Percentiles rank a stretch among this genome's conserved stretches.
Evolutionary conservation across 2,888 invertebrate species (phyloP).

Genomic region (Tupiocoris notatus): DNA sequence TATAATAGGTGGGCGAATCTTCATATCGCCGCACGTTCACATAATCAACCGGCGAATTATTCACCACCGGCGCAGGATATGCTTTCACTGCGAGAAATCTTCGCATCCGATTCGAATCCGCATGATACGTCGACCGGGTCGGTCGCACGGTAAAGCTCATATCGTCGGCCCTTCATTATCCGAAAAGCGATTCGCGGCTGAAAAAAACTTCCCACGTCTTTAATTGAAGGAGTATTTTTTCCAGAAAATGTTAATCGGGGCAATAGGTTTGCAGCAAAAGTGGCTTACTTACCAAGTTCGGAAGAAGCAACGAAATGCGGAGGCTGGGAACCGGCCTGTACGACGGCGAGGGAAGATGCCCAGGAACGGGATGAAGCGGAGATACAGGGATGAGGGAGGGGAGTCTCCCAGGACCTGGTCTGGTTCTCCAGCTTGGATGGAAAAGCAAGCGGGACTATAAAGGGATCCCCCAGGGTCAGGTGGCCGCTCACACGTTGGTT

Average conservation of each 20-base stretch:
- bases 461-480: constrained; percentile 14
- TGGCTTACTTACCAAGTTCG: constrained; percentile 20
- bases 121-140: too few species aligned
- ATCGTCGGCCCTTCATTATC: background rate
- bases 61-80: background rate
- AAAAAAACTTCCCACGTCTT: background rate
- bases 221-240: background rate
- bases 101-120: background rate
- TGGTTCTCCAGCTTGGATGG: too few species aligned
- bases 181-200: background rate
- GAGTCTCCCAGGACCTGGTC: background rate
- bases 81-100: background rate
- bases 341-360: background rate
- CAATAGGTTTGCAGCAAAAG: constrained; percentile 4
- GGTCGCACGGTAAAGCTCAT: background rate
- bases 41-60: too few species aligned
- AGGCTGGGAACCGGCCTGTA: too few species aligned
- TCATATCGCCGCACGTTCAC: too few species aligned
- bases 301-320: background rate
- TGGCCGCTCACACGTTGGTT: constrained; percentile 5
- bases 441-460: constrained; percentile 11
- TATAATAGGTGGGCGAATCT: too few species aligned
- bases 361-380: background rate
- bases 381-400: constrained; percentile 1
- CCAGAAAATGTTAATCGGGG: constrained; percentile 4